Percentiles rank a stretch among this genome's conserved stretches.
Evolutionary conservation across 2,888 invertebrate species (phyloP).

Genomic region (Omphaloscelis lunosa): DNA sequence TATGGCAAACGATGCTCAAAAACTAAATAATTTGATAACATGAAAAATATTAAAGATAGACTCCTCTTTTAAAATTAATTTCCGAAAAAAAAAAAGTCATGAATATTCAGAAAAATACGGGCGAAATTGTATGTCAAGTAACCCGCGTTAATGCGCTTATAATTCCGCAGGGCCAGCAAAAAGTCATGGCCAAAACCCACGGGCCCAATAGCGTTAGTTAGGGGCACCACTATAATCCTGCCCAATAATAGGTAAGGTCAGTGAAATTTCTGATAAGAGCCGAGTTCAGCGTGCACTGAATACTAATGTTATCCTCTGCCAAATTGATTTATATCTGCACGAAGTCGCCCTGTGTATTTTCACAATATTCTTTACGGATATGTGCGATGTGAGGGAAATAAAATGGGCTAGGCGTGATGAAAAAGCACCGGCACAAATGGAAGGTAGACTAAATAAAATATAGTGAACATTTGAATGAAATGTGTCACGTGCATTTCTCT

Average conservation of each 20-base stretch:
- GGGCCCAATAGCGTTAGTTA: slow-evolving; percentile 53
- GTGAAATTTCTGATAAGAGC: slow-evolving; percentile 68
- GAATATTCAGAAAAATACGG: too few species aligned
- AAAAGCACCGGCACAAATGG: slow-evolving; percentile 35
- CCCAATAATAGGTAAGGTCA: slow-evolving; percentile 67
- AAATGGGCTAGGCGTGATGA: slow-evolving; percentile 30
- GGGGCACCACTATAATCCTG: slow-evolving; percentile 50
- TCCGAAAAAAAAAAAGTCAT: too few species aligned
- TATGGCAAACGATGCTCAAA: too few species aligned
- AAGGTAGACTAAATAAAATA: slow-evolving; percentile 28
- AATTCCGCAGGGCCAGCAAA: slow-evolving; percentile 28
- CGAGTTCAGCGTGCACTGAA: slow-evolving; percentile 62
- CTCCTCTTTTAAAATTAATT: too few species aligned
- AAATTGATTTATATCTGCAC: slow-evolving; percentile 75
- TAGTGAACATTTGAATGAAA: slow-evolving; percentile 15
- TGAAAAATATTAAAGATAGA: too few species aligned
- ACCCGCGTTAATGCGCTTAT: slow-evolving; percentile 37
- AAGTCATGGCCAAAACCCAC: slow-evolving; percentile 27
- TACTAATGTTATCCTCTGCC: slow-evolving; percentile 70
- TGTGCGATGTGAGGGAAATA: slow-evolving; percentile 51
- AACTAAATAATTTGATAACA: too few species aligned
- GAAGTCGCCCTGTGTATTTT: slow-evolving; percentile 61
- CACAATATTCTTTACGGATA: slow-evolving; percentile 61
- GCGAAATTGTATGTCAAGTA: not conserved
- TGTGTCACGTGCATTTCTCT: not conserved